Base-by-base conservation (phyloP, 2,888 invertebrate species). In the Cryptocephalus moraei region DNA sequence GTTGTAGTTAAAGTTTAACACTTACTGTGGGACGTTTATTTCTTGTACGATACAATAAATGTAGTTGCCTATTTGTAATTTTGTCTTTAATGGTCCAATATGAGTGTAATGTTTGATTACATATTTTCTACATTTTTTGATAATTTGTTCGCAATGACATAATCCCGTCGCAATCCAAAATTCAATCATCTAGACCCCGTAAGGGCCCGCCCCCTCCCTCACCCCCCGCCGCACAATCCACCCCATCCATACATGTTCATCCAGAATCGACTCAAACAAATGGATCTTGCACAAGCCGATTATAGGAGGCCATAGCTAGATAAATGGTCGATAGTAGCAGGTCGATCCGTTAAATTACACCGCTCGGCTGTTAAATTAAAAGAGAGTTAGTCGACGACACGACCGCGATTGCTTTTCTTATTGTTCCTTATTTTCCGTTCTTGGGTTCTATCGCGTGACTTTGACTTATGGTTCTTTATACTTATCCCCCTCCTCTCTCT, bases 261-360 rank as follows among this genome's bases (percentile, higher is more conserved):
- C 47, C 47, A 48, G 41, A 34, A 32, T 39, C 45, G 43, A 34
- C 32, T 39, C 59, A 62, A 63, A 64, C 62, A 63, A 65, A 65
- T 65, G 62, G 62, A 61, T 56, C 59, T 60, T 60, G 62, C 62
- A 61, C 58, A 64, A 65, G 61, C 63, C 64, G 65, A 65, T 65
- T 65, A 65, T 64, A 64, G 63, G 60, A 62, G 63, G 59, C 63
- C 56, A 59, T 60, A 39, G 46, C 41, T 46, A 46, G 66, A 66
- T 66, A 66, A 66, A 66, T 66, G 63, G 61, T 64, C 64, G 22
- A 22, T 22, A 22, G 22, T 22, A 22, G 22, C 62, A 57, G 63
- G 64, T 66, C 67, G 66, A 68, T 67, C 61, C 63, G 59, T 59
- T 64, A 67, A 69, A 68, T 69, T 68, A 68, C 69, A 61, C 63